Percentiles rank a stretch among this genome's conserved stretches.
phyloP scores from a whole-genome alignment of 1,140 invertebrate genomes.

The Drosophila paulistorum region DNA sequence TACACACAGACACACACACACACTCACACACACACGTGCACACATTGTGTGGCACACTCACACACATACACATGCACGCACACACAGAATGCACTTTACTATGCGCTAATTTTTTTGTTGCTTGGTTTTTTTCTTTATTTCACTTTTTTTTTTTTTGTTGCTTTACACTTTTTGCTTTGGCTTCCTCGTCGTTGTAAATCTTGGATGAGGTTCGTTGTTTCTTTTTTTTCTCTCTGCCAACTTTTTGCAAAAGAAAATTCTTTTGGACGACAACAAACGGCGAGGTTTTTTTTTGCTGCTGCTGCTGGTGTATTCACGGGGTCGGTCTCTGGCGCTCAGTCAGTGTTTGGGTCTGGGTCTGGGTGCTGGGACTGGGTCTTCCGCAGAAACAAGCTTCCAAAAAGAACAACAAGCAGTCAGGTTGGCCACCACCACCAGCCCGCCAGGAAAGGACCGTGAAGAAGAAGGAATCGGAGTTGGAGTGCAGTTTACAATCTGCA shows the following conservation, averaged over 20 bases:
- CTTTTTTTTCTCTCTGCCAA: conserved; percentile 31
- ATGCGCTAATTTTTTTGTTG: conserved; percentile 63
- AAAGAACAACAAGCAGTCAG: conserved; percentile 40
- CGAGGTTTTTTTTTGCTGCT: conserved; percentile 31
- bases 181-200: conserved; percentile 26
- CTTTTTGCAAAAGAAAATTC: conserved; percentile 49
- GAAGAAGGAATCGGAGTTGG: conserved; percentile 43
- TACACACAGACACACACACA: conserved; percentile 23
- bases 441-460: conserved; percentile 28
- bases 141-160: conserved; percentile 57
- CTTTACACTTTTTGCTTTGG: conserved; percentile 44
- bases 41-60: conserved; percentile 20
- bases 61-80: conserved; percentile 16
- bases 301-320: conserved; percentile 39
- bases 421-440: conserved; percentile 33
- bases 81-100: conserved; percentile 37
- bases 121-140: conserved; percentile 15
- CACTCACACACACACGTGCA: conserved; percentile 17
- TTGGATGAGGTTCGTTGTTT: conserved; percentile 4
- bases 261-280: conserved; percentile 39
- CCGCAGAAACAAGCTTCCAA: conserved; percentile 74
- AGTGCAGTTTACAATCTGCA: conserved; percentile 69
- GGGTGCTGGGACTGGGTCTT: conserved; percentile 41
- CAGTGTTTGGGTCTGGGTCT: neutral
- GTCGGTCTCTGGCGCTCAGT: conserved; percentile 45